Conservation (phyloP, 1,140 invertebrate species). For the Brachionus manjavacas region DNA sequence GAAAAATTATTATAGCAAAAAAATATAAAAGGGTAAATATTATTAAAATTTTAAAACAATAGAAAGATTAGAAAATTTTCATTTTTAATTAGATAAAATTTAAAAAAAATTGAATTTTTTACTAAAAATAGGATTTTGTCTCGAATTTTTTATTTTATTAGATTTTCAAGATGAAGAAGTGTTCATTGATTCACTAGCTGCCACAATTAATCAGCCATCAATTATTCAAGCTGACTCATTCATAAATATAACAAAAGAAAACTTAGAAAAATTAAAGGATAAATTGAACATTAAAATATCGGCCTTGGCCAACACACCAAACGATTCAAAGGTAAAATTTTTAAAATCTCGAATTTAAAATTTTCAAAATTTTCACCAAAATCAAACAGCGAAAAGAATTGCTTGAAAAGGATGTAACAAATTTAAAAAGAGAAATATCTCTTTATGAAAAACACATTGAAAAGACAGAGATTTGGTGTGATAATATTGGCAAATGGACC, state of each 20-base stretch:
- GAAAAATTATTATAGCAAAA: too few relatives aligned
- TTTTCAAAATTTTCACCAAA: neutral
- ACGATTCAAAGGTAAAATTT: slow-evolving; percentile 18
- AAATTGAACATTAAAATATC: slow-evolving; percentile 35
- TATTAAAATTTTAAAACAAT: too few relatives aligned
- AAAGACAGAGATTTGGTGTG: slow-evolving; percentile 80
- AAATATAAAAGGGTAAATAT: too few relatives aligned
- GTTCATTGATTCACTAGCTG: neutral
- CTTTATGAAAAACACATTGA: slow-evolving; percentile 74
- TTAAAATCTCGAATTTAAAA: neutral
- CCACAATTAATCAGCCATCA: neutral
- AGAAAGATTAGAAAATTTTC: too few relatives aligned
- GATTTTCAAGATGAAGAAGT: neutral
- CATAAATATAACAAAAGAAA: neutral
- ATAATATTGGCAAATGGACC: slow-evolving; percentile 77
- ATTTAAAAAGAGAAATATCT: slow-evolving; percentile 70
- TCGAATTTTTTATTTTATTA: neutral
- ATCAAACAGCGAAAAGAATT: slow-evolving; percentile 48
- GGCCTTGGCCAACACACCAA: neutral
- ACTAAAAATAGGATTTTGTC: too few relatives aligned
- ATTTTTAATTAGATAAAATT: too few relatives aligned
- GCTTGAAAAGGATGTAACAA: slow-evolving; percentile 74
- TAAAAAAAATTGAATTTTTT: too few relatives aligned
- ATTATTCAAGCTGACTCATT: neutral
- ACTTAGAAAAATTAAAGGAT: neutral